Conservation (phyloP, 2,113 vertebrate species). For the Oophaga pumilio region DNA sequence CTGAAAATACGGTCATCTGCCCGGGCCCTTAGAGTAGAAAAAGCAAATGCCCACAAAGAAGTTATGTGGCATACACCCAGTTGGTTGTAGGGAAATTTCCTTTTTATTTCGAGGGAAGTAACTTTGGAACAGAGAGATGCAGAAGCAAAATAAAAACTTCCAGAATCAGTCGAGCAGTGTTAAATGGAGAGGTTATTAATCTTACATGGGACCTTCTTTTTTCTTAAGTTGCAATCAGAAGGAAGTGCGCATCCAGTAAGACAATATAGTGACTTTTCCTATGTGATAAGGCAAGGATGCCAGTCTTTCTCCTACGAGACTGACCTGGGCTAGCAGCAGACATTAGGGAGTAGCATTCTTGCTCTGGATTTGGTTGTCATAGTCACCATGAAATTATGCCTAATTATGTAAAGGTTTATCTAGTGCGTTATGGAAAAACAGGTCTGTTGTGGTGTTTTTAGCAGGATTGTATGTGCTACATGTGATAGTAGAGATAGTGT, state of each 20-base stretch:
- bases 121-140: too few species aligned
- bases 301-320: constrained; percentile 26
- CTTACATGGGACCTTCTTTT: too few species aligned
- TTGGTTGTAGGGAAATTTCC: too few species aligned
- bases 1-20: too few species aligned
- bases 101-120: too few species aligned
- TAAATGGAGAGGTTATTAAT: too few species aligned
- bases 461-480: background rate
- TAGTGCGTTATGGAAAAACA: constrained; percentile 3
- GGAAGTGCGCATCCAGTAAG: background rate
- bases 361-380: constrained; percentile 34
- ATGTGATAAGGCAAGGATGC: background rate
- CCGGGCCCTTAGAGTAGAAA: too few species aligned
- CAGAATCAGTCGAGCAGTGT: too few species aligned
- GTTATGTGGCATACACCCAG: too few species aligned
- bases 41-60: too few species aligned
- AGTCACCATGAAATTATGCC: background rate
- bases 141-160: too few species aligned
- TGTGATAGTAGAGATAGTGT: background rate
- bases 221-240: background rate
- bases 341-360: constrained; percentile 6
- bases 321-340: background rate
- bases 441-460: background rate
- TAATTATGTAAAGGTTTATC: constrained; percentile 26
- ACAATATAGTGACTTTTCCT: background rate